These are phyloP conservation scores for Platycheirus rosarum DNA, from an alignment of 2,888 invertebrate species.

Conservation along the genomic window DNA sequence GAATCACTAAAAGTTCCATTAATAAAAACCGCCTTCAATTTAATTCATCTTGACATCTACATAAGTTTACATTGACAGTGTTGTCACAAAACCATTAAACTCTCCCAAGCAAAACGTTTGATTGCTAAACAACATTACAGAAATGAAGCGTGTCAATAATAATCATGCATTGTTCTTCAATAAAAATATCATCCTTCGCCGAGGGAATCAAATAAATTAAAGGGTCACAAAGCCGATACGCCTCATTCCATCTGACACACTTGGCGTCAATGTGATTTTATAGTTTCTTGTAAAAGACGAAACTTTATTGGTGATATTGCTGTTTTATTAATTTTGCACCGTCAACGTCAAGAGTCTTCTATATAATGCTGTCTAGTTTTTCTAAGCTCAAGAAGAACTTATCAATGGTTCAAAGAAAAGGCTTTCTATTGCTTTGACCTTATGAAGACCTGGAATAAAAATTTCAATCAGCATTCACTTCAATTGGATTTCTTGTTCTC, in stretches of 20 bases:
- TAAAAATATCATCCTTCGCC: slow-evolving; percentile 15
- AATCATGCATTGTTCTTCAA: too few species aligned
- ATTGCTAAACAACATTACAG: too few species aligned
- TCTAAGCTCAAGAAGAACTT: background rate
- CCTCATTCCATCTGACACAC: slow-evolving; percentile 9
- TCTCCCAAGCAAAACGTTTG: too few species aligned
- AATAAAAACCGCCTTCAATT: too few species aligned
- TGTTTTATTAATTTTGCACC: slow-evolving; percentile 15
- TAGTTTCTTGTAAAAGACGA: slow-evolving; percentile 44
- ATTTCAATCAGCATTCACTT: slow-evolving; percentile 16
- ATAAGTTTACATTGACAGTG: too few species aligned
- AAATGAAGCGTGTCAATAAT: too few species aligned
- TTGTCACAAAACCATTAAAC: too few species aligned
- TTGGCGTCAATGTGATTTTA: slow-evolving; percentile 44
- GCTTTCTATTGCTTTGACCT: slow-evolving; percentile 30
- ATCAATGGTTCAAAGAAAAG: background rate
- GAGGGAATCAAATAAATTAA: slow-evolving; percentile 13
- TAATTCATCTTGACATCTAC: too few species aligned
- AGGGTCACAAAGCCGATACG: slow-evolving; percentile 3
- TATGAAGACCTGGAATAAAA: background rate
- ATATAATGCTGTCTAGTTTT: background rate
- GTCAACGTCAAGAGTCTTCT: background rate
- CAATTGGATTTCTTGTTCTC: background rate
- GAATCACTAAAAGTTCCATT: too few species aligned
- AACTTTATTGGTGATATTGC: slow-evolving; percentile 18